Percentiles rank a stretch among this genome's conserved stretches.
Evolutionary conservation across 2,113 vertebrate species (phyloP).

Genomic region (Podarcis muralis): DNA sequence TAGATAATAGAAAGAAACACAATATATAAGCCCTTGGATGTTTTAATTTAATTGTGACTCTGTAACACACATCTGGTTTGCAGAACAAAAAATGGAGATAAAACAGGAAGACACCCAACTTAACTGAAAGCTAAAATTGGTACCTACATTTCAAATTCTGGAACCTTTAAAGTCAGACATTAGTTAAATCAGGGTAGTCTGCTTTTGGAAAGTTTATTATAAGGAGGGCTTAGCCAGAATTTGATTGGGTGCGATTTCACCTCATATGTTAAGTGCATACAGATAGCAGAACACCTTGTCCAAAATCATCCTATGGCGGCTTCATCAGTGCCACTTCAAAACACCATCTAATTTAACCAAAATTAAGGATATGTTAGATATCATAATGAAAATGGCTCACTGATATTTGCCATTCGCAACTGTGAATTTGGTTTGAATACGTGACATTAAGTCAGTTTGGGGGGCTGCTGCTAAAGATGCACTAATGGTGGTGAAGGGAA

Average conservation of each 20-base stretch:
- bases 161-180: neutral
- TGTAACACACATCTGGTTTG: neutral
- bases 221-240: neutral
- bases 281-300: neutral
- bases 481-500: neutral
- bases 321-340: neutral
- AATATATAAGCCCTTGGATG: neutral
- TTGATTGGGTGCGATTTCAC: neutral
- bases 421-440: no score
- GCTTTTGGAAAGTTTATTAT: neutral
- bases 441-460: neutral
- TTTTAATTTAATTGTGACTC: constrained; percentile 4
- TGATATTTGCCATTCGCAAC: no score
- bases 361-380: no score
- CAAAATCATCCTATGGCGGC: neutral
- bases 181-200: neutral
- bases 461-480: no score
- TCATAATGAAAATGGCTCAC: no score
- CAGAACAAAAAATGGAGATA: neutral
- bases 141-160: neutral
- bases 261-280: neutral
- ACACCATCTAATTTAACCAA: neutral
- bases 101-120: neutral
- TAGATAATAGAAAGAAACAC: neutral
- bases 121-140: neutral